These are phyloP conservation scores for Melipona beecheii DNA, from an alignment of 2,888 invertebrate genomes.

Conservation along the genomic window DNA sequence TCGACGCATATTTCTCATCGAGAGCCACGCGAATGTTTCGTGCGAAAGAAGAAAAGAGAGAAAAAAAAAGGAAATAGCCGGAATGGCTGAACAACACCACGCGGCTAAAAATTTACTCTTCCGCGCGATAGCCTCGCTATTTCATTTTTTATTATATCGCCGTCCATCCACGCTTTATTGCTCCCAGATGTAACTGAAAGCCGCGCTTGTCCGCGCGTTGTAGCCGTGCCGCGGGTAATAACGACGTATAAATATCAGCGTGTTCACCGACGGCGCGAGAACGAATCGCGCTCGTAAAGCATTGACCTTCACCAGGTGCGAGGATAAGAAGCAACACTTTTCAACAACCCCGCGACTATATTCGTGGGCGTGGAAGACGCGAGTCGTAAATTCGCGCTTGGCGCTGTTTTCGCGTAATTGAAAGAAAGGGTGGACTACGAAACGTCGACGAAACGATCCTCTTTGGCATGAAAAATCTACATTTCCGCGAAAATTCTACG, in stretches of 20 bases:
- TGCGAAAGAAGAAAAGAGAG: not conserved
- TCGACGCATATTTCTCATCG: not conserved
- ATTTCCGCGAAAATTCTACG: no score
- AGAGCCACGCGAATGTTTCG: not conserved
- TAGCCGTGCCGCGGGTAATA: conserved; percentile 35
- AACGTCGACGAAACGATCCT: no score
- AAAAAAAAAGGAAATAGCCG: no score
- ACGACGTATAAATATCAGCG: conserved; percentile 48
- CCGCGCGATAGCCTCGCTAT: conserved; percentile 23
- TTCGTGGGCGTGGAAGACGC: not conserved
- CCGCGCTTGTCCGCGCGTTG: conserved; percentile 35
- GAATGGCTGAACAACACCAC: not conserved
- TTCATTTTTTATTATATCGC: conserved; percentile 50
- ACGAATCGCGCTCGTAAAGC: conserved; percentile 43
- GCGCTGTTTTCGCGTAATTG: not conserved
- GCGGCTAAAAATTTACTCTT: conserved; percentile 48
- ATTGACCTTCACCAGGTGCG: conserved; percentile 19
- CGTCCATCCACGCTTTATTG: conserved; percentile 38
- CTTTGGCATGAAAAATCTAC: no score
- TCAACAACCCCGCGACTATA: not conserved
- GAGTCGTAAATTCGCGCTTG: not conserved
- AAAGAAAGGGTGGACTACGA: not conserved
- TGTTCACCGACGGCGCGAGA: conserved; percentile 25
- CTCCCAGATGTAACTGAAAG: conserved; percentile 57
- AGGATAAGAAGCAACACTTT: conserved; percentile 39